These are phyloP conservation scores for Callimorpha dominula DNA, from an alignment of 2,888 invertebrate genomes.

Conservation along the genomic window DNA sequence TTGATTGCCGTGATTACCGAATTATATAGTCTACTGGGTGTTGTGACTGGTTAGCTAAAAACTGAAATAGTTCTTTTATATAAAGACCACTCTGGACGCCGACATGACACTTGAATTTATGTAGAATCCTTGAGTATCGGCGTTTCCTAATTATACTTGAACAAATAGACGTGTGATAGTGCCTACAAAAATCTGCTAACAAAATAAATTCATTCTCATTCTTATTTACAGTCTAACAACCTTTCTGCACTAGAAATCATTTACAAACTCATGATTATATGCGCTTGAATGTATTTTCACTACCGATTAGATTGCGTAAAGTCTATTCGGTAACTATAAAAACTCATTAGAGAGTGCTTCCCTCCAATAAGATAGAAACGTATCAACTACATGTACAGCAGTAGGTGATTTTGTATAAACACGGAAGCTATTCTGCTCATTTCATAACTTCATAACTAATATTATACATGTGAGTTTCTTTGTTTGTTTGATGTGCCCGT, in stretches of 20 bases:
- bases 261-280: not conserved
- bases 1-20: no score
- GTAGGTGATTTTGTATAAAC: not conserved
- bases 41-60: no score
- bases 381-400: not conserved
- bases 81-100: no score
- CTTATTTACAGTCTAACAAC: not conserved
- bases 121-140: no score
- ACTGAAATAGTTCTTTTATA: no score
- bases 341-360: slow-evolving; percentile 1
- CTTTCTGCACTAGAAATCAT: not conserved
- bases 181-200: not conserved
- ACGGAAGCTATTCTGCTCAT: not conserved
- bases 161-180: not conserved
- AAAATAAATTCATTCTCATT: not conserved
- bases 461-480: no score
- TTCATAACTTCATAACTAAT: no score
- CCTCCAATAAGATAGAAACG: not conserved
- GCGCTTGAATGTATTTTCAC: not conserved
- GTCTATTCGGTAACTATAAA: slow-evolving; percentile 5
- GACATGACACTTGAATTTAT: no score
- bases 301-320: not conserved
- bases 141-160: no score
- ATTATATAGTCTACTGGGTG: no score
- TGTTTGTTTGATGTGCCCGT: no score